Base-by-base conservation (phyloP, 2,113 vertebrate genomes). In the Tragulus kanchil region DNA sequence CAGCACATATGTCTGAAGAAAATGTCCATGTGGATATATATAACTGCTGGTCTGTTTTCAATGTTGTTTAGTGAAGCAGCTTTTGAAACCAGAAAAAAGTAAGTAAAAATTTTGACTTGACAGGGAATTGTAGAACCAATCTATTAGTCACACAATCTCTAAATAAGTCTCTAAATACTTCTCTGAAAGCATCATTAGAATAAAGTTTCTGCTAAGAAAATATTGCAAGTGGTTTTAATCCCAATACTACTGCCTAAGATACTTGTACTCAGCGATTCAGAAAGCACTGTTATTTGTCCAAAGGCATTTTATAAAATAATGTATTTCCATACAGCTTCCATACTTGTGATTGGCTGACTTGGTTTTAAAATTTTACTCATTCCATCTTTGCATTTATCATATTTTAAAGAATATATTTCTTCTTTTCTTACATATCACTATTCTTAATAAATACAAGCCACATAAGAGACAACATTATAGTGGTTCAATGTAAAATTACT, bases 401-500 rank as follows among this genome's bases (percentile, higher is more conserved):
- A 67, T 75, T 48, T 88, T 90, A 73, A 48, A 42, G 28, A 54
- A 28, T 48, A 7, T 28, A 62, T 90, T 65, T 8, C 7, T 36
- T 85, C 1, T 85, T 82, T 89, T 17, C 54, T 87, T 56, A 83
- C n/a, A 58, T 23, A 65, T 58, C 26, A 77, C 83, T 88, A 67
- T 86, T 97, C 15, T 48, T 78, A 79, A 48, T 52, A 85, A 93
- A 96, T 71, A 85, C 48, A 21, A 59, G 15, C 0, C 4, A 73
- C 5, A 2, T 86, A 15, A 1, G 1, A 71, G 6, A 45, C 52
- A 2, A 2, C 23, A 79, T 11, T 93, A 50, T 13, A 2, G 65
- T 36, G 21, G 2, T 14, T 94, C 82, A 67, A 58, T 85, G 61
- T 59, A 89, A 84, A 88, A 94, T 94, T 85, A 84, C 48, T 93